Conservation (phyloP, 2,797 vertebrate genomes). For the Prionace glauca region DNA sequence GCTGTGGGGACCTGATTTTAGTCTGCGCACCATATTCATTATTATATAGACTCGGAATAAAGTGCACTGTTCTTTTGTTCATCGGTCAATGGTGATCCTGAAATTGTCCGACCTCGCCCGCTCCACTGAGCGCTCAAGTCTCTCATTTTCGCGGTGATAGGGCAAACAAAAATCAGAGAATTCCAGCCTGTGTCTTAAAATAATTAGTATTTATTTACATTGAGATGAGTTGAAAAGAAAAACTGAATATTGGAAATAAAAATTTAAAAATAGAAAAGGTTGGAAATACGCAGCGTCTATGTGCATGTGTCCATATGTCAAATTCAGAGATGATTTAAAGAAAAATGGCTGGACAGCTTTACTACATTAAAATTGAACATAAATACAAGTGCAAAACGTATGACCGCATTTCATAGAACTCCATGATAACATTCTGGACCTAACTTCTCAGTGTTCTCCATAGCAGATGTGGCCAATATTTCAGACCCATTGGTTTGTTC, state of each 20-base stretch:
- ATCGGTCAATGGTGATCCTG: no score
- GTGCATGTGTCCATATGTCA: background rate
- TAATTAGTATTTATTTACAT: background rate
- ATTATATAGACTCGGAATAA: background rate
- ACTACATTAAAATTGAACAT: background rate
- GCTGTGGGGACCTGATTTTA: background rate
- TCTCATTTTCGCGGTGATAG: no score
- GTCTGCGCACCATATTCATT: background rate
- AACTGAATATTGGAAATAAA: background rate
- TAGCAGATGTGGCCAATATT: background rate
- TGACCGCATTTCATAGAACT: background rate
- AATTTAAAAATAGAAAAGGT: background rate
- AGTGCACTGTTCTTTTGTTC: background rate
- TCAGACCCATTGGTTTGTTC: background rate
- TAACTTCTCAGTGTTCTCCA: background rate
- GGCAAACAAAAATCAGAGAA: no score
- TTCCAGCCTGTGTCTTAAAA: background rate
- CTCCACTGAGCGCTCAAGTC: no score
- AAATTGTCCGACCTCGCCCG: no score
- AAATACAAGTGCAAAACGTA: background rate
- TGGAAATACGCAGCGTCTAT: background rate
- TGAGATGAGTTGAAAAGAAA: background rate
- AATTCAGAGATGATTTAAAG: background rate
- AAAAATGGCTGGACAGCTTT: background rate
- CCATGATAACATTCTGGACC: background rate